phyloP scores from a whole-genome alignment of 2,113 vertebrate species.

The Trochalopteron elliotii region DNA sequence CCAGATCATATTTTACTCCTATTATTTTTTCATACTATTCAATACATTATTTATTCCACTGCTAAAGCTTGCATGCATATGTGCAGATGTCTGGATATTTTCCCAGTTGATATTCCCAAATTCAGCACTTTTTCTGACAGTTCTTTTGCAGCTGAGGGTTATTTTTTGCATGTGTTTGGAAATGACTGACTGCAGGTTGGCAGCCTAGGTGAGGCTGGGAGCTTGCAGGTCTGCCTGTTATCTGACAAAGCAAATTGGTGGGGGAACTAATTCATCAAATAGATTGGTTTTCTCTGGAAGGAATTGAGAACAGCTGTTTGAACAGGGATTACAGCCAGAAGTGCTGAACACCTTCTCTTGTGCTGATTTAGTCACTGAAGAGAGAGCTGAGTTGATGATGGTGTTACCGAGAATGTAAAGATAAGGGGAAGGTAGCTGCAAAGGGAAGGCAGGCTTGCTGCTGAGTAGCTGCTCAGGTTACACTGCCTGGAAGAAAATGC shows the following conservation, averaged over 20 bases:
- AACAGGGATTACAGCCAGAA: neutral
- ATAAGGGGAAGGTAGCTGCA: neutral
- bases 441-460: neutral
- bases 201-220: neutral
- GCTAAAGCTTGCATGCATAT: neutral
- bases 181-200: neutral
- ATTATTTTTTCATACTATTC: neutral
- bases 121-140: neutral
- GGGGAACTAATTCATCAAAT: neutral
- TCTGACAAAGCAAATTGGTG: neutral
- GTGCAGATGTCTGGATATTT: neutral
- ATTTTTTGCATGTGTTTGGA: neutral
- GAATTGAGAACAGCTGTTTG: neutral
- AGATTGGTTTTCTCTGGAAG: neutral
- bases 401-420: neutral
- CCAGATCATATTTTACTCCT: neutral
- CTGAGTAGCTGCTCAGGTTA: neutral
- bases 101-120: neutral
- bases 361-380: neutral
- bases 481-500: neutral
- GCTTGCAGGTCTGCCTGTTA: neutral
- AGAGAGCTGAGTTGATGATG: neutral
- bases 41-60: neutral
- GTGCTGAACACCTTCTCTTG: neutral
- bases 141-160: neutral